These are phyloP conservation scores for Coregonus sp. DNA, from an alignment of 2,797 vertebrate species.

Conservation along the genomic window DNA sequence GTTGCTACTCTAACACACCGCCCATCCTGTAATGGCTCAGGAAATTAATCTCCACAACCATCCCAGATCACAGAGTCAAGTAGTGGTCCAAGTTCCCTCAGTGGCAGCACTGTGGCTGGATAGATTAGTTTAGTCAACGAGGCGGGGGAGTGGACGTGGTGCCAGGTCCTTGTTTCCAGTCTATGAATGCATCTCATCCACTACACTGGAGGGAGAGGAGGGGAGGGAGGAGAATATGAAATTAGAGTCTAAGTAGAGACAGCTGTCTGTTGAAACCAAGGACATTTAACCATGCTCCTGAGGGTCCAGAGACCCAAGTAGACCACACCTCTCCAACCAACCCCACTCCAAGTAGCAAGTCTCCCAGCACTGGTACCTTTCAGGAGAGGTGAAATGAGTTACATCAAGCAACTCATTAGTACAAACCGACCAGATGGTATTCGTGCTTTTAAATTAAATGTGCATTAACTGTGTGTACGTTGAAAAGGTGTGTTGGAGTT, in stretches of 20 bases:
- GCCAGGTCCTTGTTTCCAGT: conserved; percentile 43
- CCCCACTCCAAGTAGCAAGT: conserved; percentile 11
- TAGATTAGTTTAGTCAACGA: conserved; percentile 16
- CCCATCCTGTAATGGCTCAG: too few relatives aligned
- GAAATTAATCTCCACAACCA: neutral
- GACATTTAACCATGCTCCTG: conserved; percentile 50
- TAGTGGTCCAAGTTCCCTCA: neutral
- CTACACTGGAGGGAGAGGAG: conserved; percentile 36
- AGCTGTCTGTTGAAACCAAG: conserved; percentile 57
- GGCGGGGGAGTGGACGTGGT: conserved; percentile 14
- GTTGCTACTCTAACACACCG: neutral
- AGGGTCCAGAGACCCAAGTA: conserved; percentile 14
- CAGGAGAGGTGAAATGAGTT: conserved; percentile 50
- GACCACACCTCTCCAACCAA: conserved; percentile 32
- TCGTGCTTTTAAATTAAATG: conserved; percentile 31
- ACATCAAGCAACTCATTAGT: conserved; percentile 46
- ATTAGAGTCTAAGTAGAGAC: conserved; percentile 60
- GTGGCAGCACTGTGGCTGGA: conserved; percentile 4
- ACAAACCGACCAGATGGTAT: conserved; percentile 44
- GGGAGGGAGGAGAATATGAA: conserved; percentile 43
- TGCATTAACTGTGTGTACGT: conserved; percentile 33
- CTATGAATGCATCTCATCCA: conserved; percentile 37
- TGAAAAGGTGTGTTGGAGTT: conserved; percentile 4
- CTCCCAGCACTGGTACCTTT: conserved; percentile 32
- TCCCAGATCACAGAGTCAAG: neutral